These are phyloP conservation scores for Pagrus major DNA, from an alignment of 2,113 vertebrate species.

Conservation along the genomic window DNA sequence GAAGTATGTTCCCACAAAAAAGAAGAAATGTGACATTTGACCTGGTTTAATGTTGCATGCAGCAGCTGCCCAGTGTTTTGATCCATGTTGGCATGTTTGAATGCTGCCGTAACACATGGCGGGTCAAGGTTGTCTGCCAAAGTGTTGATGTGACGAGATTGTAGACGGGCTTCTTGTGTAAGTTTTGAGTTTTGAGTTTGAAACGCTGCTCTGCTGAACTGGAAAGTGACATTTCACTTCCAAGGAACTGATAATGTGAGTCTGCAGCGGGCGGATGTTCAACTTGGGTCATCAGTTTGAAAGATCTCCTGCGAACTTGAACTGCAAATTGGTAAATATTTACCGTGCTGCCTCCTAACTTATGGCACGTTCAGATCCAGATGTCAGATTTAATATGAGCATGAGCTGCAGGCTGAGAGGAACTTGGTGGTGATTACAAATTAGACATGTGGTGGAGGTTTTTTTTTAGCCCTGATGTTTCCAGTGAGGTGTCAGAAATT, in stretches of 20 bases:
- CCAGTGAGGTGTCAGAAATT: not conserved
- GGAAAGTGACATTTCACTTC: not conserved
- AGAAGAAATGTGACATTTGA: constrained; percentile 12
- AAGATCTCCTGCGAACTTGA: constrained; percentile 21
- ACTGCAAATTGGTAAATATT: constrained; percentile 56
- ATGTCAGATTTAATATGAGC: constrained; percentile 1
- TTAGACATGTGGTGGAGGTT: too few relatives aligned
- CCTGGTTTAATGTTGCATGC: constrained; percentile 31
- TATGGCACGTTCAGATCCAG: constrained; percentile 12
- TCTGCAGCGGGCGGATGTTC: not conserved
- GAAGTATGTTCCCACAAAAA: not conserved
- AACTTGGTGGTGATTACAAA: not conserved
- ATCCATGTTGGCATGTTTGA: constrained; percentile 27
- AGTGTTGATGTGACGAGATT: constrained; percentile 19
- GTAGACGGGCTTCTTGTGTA: constrained; percentile 18
- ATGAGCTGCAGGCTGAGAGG: not conserved
- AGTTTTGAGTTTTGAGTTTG: not conserved
- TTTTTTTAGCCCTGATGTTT: not conserved
- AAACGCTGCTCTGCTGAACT: not conserved
- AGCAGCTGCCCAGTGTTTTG: constrained; percentile 43
- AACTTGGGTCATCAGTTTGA: not conserved
- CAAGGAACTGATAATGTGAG: not conserved
- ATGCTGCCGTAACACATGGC: constrained; percentile 24
- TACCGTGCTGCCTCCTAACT: constrained; percentile 14
- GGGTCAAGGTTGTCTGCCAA: constrained; percentile 26